Percentiles rank a stretch among this genome's conserved stretches.
phyloP scores from a whole-genome alignment of 2,888 invertebrate genomes.

The Leptinotarsa rubiginosa region DNA sequence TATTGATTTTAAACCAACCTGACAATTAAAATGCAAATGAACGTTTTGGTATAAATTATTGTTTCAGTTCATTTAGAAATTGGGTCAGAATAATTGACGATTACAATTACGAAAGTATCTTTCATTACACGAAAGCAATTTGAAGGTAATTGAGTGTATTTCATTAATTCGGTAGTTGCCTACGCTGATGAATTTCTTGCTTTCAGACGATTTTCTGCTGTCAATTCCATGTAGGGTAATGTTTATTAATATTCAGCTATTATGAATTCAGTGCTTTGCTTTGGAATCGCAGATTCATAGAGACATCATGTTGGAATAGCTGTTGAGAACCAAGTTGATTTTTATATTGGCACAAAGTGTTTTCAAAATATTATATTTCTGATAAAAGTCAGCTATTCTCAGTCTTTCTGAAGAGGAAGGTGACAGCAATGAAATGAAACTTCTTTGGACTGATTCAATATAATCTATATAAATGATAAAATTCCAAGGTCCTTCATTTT shows the following conservation, averaged over 20 bases:
- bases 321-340: no score
- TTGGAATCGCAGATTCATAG: no score
- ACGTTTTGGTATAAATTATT: constrained; percentile 37
- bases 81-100: constrained; percentile 37
- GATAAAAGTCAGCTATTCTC: no score
- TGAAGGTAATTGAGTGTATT: constrained; percentile 32
- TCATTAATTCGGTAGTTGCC: constrained; percentile 24
- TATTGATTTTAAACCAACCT: constrained; percentile 35
- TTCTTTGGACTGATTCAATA: no score
- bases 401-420: no score
- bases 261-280: no score
- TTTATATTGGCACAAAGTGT: no score
- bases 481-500: no score
- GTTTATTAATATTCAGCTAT: background rate
- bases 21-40: constrained; percentile 40
- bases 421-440: no score
- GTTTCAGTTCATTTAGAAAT: constrained; percentile 34
- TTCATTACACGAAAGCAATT: constrained; percentile 35
- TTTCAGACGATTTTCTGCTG: background rate
- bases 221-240: background rate
- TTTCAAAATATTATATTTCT: no score
- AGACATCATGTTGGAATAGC: no score
- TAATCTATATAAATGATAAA: no score
- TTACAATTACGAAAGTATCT: constrained; percentile 35
- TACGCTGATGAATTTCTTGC: background rate